A percentile compares a stretch with the other conserved stretches of the same genome.
phyloP scores from a whole-genome alignment of 2,797 vertebrate species.

The Balearica regulorum region DNA sequence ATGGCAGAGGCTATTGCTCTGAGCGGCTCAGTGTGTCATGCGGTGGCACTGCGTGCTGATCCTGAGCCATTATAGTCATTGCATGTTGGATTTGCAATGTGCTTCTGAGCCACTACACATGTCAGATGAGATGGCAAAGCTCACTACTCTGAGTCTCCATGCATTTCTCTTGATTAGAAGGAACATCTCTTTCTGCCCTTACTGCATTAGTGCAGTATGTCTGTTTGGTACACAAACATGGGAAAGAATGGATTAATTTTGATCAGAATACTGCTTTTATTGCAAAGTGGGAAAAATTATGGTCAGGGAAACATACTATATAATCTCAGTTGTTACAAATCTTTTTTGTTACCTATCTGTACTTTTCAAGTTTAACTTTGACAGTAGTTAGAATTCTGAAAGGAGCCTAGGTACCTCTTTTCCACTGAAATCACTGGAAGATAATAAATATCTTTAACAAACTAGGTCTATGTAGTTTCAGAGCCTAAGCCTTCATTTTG shows the following conservation, averaged over 20 bases:
- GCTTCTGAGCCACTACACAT: not conserved
- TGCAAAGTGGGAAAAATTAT: not conserved
- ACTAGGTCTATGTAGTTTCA: not conserved
- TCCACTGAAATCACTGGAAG: not conserved
- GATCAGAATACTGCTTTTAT: not conserved
- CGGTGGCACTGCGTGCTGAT: not conserved
- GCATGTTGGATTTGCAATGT: not conserved
- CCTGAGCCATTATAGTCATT: not conserved
- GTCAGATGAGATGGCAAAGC: not conserved
- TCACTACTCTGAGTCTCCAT: not conserved
- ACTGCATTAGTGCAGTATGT: not conserved
- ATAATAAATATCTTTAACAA: constrained; percentile 6
- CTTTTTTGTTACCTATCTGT: not conserved
- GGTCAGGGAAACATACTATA: not conserved
- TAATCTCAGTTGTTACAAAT: not conserved
- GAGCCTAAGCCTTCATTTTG: not conserved
- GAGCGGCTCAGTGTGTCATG: not conserved
- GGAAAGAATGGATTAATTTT: not conserved
- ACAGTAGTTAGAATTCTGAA: not conserved
- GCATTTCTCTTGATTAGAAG: not conserved
- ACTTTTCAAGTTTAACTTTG: not conserved
- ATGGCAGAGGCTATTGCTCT: not conserved
- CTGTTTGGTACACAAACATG: not conserved
- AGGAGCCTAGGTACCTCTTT: not conserved
- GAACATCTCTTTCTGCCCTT: not conserved